Base-by-base conservation (phyloP, 2,113 vertebrate genomes). In the Oryzias woworae region DNA sequence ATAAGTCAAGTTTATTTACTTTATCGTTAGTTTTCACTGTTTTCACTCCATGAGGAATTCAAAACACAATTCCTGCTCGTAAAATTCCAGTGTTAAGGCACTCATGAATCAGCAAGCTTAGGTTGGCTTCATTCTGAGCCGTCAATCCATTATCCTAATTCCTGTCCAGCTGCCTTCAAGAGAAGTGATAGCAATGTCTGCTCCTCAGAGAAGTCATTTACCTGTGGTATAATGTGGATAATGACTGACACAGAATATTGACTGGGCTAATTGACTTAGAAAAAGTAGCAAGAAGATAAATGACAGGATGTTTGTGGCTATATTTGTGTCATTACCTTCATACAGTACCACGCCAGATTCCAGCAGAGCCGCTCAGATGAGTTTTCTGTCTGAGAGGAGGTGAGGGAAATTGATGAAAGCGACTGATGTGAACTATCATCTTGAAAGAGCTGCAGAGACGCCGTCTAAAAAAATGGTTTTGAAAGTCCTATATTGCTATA, bases 181-280 rank as follows among this genome's bases (percentile, higher is more conserved):
- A 42, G 14, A 50, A 55, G 65, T 49, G 58, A 77, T 46, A 26
- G 53, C 71, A 62, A 31, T 23, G 57, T 68, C 61, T 49, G 60
- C 46, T 6, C 48, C 23, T 55, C 58, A 43, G 20, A 24, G 46
- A 70, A 65, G 62, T 71, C 49, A 79, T 77, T 80, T 81, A 74
- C 63, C 56, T 65, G 18, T 59, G 66, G 28, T 51, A 66, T 67
- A 76, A 63, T 74, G 62, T 66, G 28, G 71, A 68, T 72, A 83
- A 82, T 85, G 82, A 85, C 71, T 67, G 66, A 69, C 70, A 75
- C 64, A 68, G 53, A 67, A 70, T 78, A 85, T 84, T 81, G 73
- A 67, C 77, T 63, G 4, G 65, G 73, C 65, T 83, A 85, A 85
- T 85, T 84, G 70, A 82, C 73, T 78, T 57, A 57, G 61, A 85